Evolutionary conservation across 2,888 invertebrate genomes (phyloP).

Genomic region (Galerucella calmariensis): DNA sequence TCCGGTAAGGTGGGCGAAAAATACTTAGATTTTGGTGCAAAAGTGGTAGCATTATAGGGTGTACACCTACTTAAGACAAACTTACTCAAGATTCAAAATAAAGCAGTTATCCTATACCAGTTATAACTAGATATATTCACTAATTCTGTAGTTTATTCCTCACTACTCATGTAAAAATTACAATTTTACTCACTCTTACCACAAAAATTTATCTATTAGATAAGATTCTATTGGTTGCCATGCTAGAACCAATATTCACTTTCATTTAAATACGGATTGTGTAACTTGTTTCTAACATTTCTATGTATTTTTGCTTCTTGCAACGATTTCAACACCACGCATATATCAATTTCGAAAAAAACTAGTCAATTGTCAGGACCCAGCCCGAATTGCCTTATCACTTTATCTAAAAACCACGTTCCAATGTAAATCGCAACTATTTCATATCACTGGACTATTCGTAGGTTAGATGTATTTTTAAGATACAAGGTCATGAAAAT

Average conservation of each 20-base stretch:
- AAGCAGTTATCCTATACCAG: neutral
- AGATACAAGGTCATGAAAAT: conserved; percentile 17
- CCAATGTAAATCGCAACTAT: neutral
- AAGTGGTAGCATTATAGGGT: no score
- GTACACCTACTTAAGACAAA: neutral
- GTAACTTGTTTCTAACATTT: neutral
- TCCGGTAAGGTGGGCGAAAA: no score
- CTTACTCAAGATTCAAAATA: neutral
- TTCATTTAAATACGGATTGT: neutral
- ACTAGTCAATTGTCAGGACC: neutral
- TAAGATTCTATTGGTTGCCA: neutral
- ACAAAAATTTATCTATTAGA: neutral
- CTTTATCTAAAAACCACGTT: neutral
- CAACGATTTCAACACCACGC: neutral
- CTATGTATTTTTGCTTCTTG: neutral
- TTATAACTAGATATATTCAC: neutral
- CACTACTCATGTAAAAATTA: neutral
- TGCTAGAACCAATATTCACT: neutral
- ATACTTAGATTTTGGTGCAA: no score
- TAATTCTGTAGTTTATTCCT: neutral
- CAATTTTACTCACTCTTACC: neutral
- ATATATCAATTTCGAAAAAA: neutral
- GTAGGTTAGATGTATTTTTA: conserved; percentile 16
- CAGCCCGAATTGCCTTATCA: neutral
- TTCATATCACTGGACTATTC: conserved; percentile 6